phyloP scores from a whole-genome alignment of 2,113 vertebrate genomes.

The Chlorodrepanis virens region DNA sequence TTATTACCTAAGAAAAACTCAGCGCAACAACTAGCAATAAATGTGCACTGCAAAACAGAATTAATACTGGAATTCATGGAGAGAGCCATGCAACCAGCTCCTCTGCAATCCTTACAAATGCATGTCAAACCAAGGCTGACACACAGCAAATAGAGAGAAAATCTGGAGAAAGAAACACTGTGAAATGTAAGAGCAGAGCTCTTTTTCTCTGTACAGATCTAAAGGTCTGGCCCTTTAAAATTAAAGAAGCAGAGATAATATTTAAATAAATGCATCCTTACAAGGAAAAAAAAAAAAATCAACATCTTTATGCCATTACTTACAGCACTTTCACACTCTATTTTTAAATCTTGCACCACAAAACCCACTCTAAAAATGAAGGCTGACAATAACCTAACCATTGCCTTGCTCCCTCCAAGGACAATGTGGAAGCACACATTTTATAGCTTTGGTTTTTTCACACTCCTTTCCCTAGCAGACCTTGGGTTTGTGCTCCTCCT shows the following conservation, averaged over 20 bases:
- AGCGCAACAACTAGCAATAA: background rate
- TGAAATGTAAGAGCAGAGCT: background rate
- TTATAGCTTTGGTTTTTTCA: background rate
- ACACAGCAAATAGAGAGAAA: background rate
- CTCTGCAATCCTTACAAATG: background rate
- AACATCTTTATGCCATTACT: background rate
- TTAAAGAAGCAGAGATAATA: background rate
- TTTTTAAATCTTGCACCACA: background rate
- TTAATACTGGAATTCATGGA: background rate
- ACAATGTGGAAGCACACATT: accelerated
- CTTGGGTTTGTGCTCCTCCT: background rate
- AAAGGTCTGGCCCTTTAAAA: background rate
- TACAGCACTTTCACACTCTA: background rate
- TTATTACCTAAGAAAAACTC: background rate
- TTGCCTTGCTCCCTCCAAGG: background rate
- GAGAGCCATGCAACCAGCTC: background rate
- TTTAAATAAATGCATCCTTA: background rate
- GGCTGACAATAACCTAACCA: background rate
- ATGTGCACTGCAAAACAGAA: background rate
- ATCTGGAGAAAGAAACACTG: background rate
- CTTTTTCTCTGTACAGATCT: background rate
- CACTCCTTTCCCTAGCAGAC: background rate
- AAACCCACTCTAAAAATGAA: background rate
- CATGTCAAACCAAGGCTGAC: background rate
- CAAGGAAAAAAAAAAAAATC: background rate